Base-by-base conservation (phyloP, 1,140 invertebrate species). In the Drosophila yakuba region DNA sequence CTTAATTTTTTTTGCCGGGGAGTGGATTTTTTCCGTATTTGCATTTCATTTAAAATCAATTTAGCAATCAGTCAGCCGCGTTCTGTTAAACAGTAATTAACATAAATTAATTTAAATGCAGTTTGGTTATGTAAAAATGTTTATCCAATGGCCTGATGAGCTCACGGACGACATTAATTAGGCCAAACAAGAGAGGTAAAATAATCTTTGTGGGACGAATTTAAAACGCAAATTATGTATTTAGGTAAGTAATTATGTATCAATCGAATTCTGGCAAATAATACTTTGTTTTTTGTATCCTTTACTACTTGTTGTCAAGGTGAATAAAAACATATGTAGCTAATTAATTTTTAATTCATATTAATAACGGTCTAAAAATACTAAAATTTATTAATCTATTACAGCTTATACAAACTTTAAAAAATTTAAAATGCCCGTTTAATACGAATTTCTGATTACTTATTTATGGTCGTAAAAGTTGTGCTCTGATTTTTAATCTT, bases 21-120 rank as follows among this genome's bases (percentile, higher is more conserved):
- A 51, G 47, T 54, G 20, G n/a, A 61, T 58, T 74, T 62, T 78
- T 78, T 52, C 41, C 44, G 54, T 74, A 69, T 89, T 89, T 88
- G 76, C 68, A 78, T 83, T 77, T 83, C 68, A 89, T 89, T 83
- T 80, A 80, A 88, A 83, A 77, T 88, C 84, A 88, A 89, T 88
- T 88, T 84, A 78, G 84, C 68, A 74, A 80, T 84, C 83, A 84
- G 60, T 71, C 72, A 66, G 50, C 64, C 84, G 73, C 63, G 67
- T 78, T 89, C 80, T 89, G 73, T 83, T 89, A 72, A 89, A 89
- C 84, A 89, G 80, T 88, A 88, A 84, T 88, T 88, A 88, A 88
- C 84, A 80, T 84, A 89, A 88, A 88, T 84, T 73, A 89, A 84
- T 88, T 80, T 71, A 56, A 83, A 74, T 60, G 48, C 62, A 63